Base-by-base conservation (phyloP, 1,140 invertebrate species). In the Drosophila funebris region DNA sequence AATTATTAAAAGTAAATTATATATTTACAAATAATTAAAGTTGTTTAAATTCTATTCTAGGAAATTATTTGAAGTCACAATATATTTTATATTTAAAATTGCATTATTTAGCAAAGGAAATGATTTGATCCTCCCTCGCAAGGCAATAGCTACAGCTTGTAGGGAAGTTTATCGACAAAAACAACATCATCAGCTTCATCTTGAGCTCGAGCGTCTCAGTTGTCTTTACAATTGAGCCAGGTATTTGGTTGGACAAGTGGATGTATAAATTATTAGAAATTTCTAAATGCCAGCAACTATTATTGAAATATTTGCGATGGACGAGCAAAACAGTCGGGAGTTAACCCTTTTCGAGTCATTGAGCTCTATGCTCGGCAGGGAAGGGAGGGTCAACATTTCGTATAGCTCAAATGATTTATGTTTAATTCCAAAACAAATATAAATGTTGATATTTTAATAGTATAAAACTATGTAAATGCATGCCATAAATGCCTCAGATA, bases 301-400 rank as follows among this genome's bases (percentile, higher is more conserved):
- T 79, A 88, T 88, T 88, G 66, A 82, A 78, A 88, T 88, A 83
- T 74, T 73, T 83, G 0, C 63, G 66, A 62, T 58, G 27, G 43
- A 29, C 11, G 44, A 20, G 8, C 14, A 33, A 29, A 18, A 27
- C 0, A 3, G 41, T 13, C 13, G n/a, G 1, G 22, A 2, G n/a
- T 8, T 20, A 7, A 33, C 13, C 2, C 52, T 53, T 78, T n/a
- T n/a, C n/a, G 53, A 61, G 11, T 56, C 57, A 64, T 57, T 64
- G 53, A 52, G 53, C 22, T 46, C 13, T 8, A 16, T 13, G 13
- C 9, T 9, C 4, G 3, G 22, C 22, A 20, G 43, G 3, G 11
- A 46, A 7, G 22, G 11, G 5, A 7, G 0, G 43, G n/a, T 1
- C 24, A 46, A 46, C 43, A 11, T 46, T 46, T 46, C 22, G 18